These are phyloP conservation scores for Nothoprocta perdicaria DNA, from an alignment of 2,113 vertebrate species.

Conservation along the genomic window DNA sequence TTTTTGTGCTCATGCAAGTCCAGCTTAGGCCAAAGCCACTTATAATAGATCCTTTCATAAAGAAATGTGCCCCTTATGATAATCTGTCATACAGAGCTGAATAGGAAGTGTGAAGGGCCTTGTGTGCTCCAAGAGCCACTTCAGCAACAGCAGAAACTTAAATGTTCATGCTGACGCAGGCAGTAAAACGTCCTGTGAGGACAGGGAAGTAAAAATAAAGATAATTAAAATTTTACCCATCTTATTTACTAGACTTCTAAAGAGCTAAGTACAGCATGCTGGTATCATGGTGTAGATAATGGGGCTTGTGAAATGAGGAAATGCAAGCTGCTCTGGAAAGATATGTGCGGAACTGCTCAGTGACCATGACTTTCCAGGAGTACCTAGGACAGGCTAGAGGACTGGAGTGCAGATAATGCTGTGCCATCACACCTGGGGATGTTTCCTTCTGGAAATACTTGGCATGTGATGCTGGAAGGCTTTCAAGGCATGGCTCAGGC, in stretches of 20 bases:
- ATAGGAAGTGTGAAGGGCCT: not conserved
- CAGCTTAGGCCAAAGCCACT: not conserved
- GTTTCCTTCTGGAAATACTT: not conserved
- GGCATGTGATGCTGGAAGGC: not conserved
- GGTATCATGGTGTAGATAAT: not conserved
- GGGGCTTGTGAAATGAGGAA: not conserved
- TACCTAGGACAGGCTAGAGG: not conserved
- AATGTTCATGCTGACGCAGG: not conserved
- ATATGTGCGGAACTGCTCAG: not conserved
- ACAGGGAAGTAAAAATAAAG: not conserved
- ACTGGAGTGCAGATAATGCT: not conserved
- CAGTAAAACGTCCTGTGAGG: not conserved
- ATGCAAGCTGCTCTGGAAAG: not conserved
- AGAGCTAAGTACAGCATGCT: not conserved
- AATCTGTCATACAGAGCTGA: not conserved
- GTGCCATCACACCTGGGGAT: fast-evolving
- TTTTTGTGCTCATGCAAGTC: not conserved
- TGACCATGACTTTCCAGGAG: not conserved
- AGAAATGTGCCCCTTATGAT: not conserved
- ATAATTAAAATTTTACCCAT: not conserved
- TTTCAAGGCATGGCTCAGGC: not conserved
- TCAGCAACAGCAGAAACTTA: not conserved
- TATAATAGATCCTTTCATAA: not conserved
- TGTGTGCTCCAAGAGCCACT: not conserved
- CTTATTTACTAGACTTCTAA: not conserved